These are phyloP conservation scores for Ophthalmolycus amberensis DNA, from an alignment of 2,113 vertebrate species.

Conservation along the genomic window DNA sequence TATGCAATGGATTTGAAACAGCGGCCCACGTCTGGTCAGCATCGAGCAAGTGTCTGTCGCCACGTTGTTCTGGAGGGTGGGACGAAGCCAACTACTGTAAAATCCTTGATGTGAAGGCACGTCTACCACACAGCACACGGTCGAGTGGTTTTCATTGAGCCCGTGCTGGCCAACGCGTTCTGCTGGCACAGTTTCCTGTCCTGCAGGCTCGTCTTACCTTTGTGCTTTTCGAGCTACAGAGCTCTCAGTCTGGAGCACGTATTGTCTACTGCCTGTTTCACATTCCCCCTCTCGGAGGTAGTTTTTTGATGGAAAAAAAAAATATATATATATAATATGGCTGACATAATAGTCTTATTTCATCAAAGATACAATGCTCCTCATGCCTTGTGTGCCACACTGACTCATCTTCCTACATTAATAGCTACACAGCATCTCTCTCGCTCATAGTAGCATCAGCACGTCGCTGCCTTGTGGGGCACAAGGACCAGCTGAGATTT, in stretches of 20 bases:
- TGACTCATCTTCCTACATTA: conserved; percentile 62
- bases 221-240: conserved; percentile 53
- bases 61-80: conserved; percentile 15
- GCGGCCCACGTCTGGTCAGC: conserved; percentile 29
- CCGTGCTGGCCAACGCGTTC: conserved; percentile 44
- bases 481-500: conserved; percentile 9
- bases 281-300: conserved; percentile 29
- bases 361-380: conserved; percentile 57
- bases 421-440: conserved; percentile 62
- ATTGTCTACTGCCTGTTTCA: conserved; percentile 48
- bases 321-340: conserved; percentile 14
- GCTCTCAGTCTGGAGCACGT: conserved; percentile 36
- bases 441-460: conserved; percentile 50
- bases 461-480: conserved; percentile 46
- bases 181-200: conserved; percentile 42
- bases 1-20: conserved; percentile 44
- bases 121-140: conserved; percentile 27
- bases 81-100: conserved; percentile 13
- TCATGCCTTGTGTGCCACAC: conserved; percentile 53
- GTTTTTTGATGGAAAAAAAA: conserved; percentile 44
- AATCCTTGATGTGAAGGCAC: conserved; percentile 17
- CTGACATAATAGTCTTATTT: conserved; percentile 60
- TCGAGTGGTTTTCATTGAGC: conserved; percentile 55
- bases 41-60: conserved; percentile 2
- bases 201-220: conserved; percentile 63